Conservation (phyloP, 2,797 vertebrate species). For the Hapalemur alaotrensis region DNA sequence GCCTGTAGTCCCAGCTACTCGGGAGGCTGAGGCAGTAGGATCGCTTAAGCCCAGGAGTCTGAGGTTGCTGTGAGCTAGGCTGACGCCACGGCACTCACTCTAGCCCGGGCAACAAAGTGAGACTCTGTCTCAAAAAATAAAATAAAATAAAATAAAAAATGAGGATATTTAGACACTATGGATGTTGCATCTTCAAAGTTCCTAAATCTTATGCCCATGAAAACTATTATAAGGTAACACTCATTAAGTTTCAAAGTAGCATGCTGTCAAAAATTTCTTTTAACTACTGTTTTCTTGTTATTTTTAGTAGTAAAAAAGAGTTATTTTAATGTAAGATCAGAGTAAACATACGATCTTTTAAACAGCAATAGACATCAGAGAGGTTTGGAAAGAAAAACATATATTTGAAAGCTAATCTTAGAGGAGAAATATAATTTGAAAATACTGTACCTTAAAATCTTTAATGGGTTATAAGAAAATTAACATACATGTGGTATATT, state of each 20-base stretch:
- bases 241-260: slow-evolving; percentile 21
- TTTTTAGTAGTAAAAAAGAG: not conserved
- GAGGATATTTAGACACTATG: not conserved
- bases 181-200: not conserved
- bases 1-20: too few relatives aligned
- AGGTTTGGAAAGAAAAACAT: not conserved
- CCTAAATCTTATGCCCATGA: not conserved
- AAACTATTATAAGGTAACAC: not conserved
- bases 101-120: too few relatives aligned
- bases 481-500: not conserved
- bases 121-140: too few relatives aligned
- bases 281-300: not conserved
- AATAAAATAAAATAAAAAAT: too few relatives aligned
- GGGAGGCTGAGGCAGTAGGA: too few relatives aligned
- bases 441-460: not conserved
- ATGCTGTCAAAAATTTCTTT: not conserved
- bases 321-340: not conserved
- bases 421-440: not conserved
- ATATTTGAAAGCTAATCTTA: slow-evolving; percentile 3
- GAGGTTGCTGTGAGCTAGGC: too few relatives aligned
- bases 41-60: too few relatives aligned
- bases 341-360: slow-evolving; percentile 10
- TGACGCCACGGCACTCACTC: too few relatives aligned
- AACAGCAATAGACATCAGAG: not conserved
- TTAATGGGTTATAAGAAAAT: not conserved